phyloP scores from a whole-genome alignment of 92 coral and sea anemone genomes.

The Zoanthus solanderi region DNA sequence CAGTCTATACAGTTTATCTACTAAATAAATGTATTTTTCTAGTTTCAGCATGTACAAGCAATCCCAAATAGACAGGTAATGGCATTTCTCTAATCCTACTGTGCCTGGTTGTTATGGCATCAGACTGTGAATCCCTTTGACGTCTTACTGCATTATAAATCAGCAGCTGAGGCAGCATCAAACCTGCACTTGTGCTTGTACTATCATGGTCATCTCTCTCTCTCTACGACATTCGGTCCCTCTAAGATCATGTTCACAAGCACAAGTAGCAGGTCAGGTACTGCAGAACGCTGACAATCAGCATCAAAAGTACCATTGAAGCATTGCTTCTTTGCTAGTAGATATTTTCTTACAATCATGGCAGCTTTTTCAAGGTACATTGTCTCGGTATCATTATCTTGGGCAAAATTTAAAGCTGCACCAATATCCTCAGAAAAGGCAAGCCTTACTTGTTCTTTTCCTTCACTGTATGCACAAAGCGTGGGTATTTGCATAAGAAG shows the following conservation, averaged over 20 bases:
- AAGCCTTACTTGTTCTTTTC: not conserved
- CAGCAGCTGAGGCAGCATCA: no score
- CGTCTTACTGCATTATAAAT: no score
- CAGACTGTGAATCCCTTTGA: no score
- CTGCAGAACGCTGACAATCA: slow-evolving; percentile 56
- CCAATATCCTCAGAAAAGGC: slow-evolving; percentile 41
- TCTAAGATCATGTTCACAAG: slow-evolving; percentile 62
- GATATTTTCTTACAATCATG: not conserved
- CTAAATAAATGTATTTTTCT: no score
- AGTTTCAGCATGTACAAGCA: slow-evolving; percentile 42
- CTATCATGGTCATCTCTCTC: slow-evolving; percentile 8
- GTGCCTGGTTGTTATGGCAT: no score
- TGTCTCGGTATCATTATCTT: slow-evolving; percentile 57
- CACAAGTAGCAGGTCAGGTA: slow-evolving; percentile 59
- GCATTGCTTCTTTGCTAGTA: slow-evolving; percentile 7
- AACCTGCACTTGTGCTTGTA: no score
- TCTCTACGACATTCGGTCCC: slow-evolving; percentile 46
- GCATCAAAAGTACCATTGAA: slow-evolving; percentile 59
- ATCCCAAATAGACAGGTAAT: slow-evolving; percentile 19
- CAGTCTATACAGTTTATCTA: no score
- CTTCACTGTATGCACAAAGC: no score
- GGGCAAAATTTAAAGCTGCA: slow-evolving; percentile 50
- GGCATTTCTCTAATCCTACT: no score
- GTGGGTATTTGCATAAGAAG: slow-evolving; percentile 28
- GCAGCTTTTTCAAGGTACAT: slow-evolving; percentile 75